Conservation (phyloP, 2,888 invertebrate species). For the Acanthosepion esculentum region DNA sequence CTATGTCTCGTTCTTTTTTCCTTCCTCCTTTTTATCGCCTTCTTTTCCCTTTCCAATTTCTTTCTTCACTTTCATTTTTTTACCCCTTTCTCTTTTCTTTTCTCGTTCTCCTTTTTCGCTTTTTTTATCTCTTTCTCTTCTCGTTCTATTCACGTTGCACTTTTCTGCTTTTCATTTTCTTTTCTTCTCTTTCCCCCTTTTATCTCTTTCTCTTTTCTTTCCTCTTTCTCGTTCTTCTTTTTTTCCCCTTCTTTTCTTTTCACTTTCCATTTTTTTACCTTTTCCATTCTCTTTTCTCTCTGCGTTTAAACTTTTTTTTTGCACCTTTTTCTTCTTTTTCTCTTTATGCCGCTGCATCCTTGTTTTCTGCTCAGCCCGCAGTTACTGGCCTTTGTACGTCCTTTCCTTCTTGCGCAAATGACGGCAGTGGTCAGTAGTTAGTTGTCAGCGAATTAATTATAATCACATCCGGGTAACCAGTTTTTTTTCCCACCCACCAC, state of each 20-base stretch:
- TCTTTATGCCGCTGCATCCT: not conserved
- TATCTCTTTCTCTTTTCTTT: not conserved
- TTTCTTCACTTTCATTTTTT: not conserved
- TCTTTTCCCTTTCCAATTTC: not conserved
- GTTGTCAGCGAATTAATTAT: not conserved
- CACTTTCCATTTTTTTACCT: not conserved
- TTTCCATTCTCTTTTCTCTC: not conserved
- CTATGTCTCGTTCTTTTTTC: not conserved
- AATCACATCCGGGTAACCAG: not conserved
- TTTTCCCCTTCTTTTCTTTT: not conserved
- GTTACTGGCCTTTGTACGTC: too few species aligned
- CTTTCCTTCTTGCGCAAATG: not conserved
- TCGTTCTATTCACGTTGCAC: too few species aligned
- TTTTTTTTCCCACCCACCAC: not conserved
- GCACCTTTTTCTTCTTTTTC: not conserved
- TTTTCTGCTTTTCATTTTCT: too few species aligned
- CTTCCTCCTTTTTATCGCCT: not conserved
- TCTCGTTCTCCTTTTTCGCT: too few species aligned
- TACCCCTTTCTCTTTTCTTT: too few species aligned
- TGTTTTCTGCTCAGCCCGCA: too few species aligned
- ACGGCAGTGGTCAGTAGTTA: not conserved
- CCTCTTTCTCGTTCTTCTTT: not conserved
- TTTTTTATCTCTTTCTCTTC: too few species aligned
- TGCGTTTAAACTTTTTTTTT: not conserved
- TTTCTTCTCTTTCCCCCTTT: not conserved